A percentile compares a stretch with the other conserved stretches of the same genome.
These are phyloP conservation scores for Phenganax subtilis DNA, from an alignment of 92 coral and sea anemone species.

Conservation along the genomic window DNA sequence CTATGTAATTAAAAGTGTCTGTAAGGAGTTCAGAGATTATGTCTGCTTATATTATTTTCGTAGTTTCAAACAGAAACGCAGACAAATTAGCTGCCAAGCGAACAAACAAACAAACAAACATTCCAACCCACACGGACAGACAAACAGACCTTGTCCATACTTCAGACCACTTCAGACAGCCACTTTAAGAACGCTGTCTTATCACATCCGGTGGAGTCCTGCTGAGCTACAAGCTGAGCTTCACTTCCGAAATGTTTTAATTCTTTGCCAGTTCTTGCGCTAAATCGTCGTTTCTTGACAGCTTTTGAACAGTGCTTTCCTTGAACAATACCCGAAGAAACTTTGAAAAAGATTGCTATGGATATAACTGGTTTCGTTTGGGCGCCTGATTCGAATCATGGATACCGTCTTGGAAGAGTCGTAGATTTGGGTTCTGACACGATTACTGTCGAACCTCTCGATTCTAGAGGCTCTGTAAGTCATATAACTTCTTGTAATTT, in stretches of 20 bases:
- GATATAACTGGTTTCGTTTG: constrained; percentile 54
- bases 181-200: not conserved
- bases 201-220: not conserved
- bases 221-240: not conserved
- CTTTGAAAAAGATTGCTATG: not conserved
- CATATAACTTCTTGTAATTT: not conserved
- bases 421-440: constrained; percentile 83
- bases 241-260: not conserved
- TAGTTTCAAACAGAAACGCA: no score
- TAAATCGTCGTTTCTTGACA: not conserved
- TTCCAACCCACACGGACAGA: no score
- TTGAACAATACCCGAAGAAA: not conserved
- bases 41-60: no score
- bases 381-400: constrained; percentile 95
- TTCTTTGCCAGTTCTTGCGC: not conserved
- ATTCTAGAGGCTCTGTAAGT: constrained; percentile 59
- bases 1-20: no score
- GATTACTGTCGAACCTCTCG: constrained; percentile 76
- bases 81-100: not conserved
- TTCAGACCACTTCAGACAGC: not conserved
- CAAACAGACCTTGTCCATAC: not conserved
- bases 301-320: not conserved
- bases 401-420: constrained; percentile 82
- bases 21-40: no score
- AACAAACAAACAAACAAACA: no score